Evolutionary conservation across 2,113 vertebrate species (phyloP), one percentile per base, ranked within the genome.

Genomic region (Protobothrops mucrosquamatus): DNA sequence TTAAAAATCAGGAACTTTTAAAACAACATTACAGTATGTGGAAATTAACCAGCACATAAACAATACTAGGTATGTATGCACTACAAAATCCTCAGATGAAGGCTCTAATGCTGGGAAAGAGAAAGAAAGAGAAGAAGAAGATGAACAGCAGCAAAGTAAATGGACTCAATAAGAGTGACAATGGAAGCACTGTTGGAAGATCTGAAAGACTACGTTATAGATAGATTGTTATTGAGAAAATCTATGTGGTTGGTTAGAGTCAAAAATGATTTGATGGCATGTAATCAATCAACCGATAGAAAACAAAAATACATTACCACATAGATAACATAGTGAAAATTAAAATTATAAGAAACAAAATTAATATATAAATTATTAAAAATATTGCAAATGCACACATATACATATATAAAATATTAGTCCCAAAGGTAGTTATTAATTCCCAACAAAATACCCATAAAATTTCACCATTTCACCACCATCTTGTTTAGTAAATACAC

Each of bases 401-500:
- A 48, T 48, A 48, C 46, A 48, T 9, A 51, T 51, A 51, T 51
- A 51, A 51, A 51, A 9, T 69, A 18, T 34, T 34, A 69, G 14
- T 69, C n/a, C 29, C n/a, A 12, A 34, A 64, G 61, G 14, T 69
- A 69, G 64, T n/a, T 69, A 69, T 69, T 69, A 69, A 69, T 43
- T 61, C 56, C 56, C 5, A 61, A 34, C 5, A 59, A 89, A 43
- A 59, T 18, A 8, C 12, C 23, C 24, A 48, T 48, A 89, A 34
- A 26, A 89, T 29, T 61, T 23, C n/a, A 48, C 4, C 1, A n/a
- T 89, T 85, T 85, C 9, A 51, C 8, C n/a, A 54, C 1, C 64
- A 69, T 34, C 34, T 52, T 54, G 29, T 89, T 81, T 69, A 55
- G 81, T 12, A 61, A 55, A 88, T 91, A 81, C 92, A 94, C n/a